Evolutionary conservation across 2,113 vertebrate species (phyloP), one percentile per base, ranked within the genome.

Genomic region (Fulica atra): DNA sequence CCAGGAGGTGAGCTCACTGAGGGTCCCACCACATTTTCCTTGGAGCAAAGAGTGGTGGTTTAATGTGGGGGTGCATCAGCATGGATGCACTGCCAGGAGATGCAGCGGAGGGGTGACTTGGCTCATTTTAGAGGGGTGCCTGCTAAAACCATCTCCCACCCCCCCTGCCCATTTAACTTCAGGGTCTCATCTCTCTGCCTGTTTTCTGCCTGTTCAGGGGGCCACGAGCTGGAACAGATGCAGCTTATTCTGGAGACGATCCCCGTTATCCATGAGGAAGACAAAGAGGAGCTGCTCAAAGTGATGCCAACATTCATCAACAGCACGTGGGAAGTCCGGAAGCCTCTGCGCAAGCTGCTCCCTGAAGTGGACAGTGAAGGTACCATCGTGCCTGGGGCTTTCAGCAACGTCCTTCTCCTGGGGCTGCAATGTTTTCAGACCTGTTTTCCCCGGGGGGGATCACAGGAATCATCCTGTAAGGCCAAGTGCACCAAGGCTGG

Each of bases 181-280:
- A 50, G 9, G 11, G 5, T 46, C 44, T 50, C n/a, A 51, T 8
- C 33, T 66, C 54, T 18, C 25, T 33, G 1, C n/a, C 25, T 50
- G 42, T 53, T 50, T 3, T 66, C 86, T 92, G n/a, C 64, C 88
- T 18, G 0, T 36, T 14, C 93, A 99, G 99, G 99, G 87, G 98
- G 98, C 70, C 99, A 99, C 3, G 99, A 99, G 97, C 98, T 99
- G 98, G 99, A 99, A 87, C 99, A 99, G 98, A 99, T 99, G 99
- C 99, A 99, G 98, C 98, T 99, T 80, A 99, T 99, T 70, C 98
- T 99, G 86, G 98, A 99, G 95, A 99, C 99, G 0, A 99, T 99
- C 94, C 99, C 99, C 0, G 99, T 99, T 40, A 92, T 99, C 96
- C 98, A 98, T 16, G 98, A 99, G 76, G 99, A 99, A 50, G 99